A percentile compares a stretch with the other conserved stretches of the same genome.
phyloP scores from a whole-genome alignment of 2,797 vertebrate species.

The Lepidocolaptes lacrymiger region DNA sequence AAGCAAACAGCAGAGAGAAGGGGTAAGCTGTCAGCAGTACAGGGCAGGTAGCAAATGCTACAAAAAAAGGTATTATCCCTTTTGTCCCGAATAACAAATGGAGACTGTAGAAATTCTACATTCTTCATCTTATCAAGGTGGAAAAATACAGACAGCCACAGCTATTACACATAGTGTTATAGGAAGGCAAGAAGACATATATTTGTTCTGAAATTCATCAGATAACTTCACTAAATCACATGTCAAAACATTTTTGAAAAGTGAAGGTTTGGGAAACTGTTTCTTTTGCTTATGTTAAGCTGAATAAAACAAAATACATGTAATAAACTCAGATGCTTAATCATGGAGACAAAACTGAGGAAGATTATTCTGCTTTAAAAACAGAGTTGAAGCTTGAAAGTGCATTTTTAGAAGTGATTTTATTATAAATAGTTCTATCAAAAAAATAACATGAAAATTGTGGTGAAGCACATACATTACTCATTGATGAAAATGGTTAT shows the following conservation, averaged over 20 bases:
- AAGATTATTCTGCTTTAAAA: conserved; percentile 75
- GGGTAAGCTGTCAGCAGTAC: neutral
- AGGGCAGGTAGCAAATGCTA: neutral
- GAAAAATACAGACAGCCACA: conserved; percentile 61
- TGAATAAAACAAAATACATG: conserved; percentile 29
- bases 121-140: conserved; percentile 56
- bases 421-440: conserved; percentile 71
- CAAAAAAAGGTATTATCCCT: conserved; percentile 41
- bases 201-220: conserved; percentile 71
- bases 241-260: conserved; percentile 59
- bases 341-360: conserved; percentile 71
- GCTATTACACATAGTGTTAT: conserved; percentile 51
- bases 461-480: conserved; percentile 39
- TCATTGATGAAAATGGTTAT: conserved; percentile 37
- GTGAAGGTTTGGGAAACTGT: conserved; percentile 18
- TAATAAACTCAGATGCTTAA: conserved; percentile 62
- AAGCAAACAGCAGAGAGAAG: neutral
- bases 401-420: conserved; percentile 75
- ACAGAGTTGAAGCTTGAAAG: conserved; percentile 71
- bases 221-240: conserved; percentile 71
- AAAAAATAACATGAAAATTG: conserved; percentile 55
- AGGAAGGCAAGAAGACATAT: conserved; percentile 58
- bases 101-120: conserved; percentile 23
- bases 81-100: conserved; percentile 65
- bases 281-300: conserved; percentile 34